Percentiles rank a stretch among this genome's conserved stretches.
These are phyloP conservation scores for Sepiola atlantica DNA, from an alignment of 2,888 invertebrate genomes.

Conservation along the genomic window DNA sequence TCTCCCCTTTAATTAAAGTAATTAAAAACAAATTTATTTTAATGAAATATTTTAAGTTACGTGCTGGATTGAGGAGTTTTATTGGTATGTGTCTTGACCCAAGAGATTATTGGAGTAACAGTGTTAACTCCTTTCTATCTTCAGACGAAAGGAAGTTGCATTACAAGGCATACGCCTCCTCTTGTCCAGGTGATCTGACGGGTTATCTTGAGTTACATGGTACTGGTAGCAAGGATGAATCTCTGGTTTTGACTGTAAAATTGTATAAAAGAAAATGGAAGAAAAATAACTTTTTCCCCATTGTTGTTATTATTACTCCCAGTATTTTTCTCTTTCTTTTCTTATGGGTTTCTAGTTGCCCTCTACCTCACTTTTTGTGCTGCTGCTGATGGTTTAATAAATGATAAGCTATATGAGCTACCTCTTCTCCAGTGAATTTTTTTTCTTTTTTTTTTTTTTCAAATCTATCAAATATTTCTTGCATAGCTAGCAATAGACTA, in stretches of 20 bases:
- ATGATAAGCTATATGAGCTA: background rate
- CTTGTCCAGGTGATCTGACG: background rate
- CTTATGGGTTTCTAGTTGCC: background rate
- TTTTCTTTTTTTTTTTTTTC: background rate
- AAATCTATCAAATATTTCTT: background rate
- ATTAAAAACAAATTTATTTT: background rate
- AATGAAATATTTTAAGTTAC: background rate
- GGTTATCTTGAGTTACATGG: background rate
- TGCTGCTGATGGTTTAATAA: background rate
- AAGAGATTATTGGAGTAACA: background rate
- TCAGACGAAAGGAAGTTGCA: background rate
- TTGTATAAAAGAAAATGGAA: background rate
- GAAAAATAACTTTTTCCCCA: background rate
- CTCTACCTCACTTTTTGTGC: constrained; percentile 8
- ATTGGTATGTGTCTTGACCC: background rate
- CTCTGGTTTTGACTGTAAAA: background rate
- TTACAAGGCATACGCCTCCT: background rate
- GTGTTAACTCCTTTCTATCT: background rate
- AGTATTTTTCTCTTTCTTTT: background rate
- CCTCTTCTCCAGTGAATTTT: background rate
- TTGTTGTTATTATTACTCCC: background rate
- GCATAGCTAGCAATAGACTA: background rate
- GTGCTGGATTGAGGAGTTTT: background rate
- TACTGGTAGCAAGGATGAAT: background rate
- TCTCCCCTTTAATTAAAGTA: background rate